Base-by-base conservation (phyloP, 2,797 vertebrate genomes). In the Chaenodraco wilsoni region DNA sequence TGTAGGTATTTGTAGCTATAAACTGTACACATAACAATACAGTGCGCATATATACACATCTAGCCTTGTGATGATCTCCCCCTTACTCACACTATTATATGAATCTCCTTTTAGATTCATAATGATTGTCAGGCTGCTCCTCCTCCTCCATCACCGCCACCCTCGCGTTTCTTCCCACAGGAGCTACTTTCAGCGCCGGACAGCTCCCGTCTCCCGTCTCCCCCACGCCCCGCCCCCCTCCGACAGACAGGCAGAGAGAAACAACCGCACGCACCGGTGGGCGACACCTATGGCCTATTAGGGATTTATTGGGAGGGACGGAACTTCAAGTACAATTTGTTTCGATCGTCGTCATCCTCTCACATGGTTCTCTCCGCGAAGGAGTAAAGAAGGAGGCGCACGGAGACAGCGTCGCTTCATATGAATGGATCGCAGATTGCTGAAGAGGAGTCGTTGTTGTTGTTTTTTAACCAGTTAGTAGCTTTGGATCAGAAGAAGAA, bases 231-330 rank as follows among this genome's bases (percentile, higher is more conserved):
- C 93, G 82, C 94, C 94, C 93, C 84, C 83, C 75, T 74, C 69
- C 68, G 48, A 50, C 61, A 93, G 95, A 95, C 91, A 90, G 95
- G 93, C 94, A 91, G 82, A 5, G 57, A 52, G 73, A 68, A 89
- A 84, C 94, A 94, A 94, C 85, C 93, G 90, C 92, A 81, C 89
- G 58, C 85, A 9, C 58, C 37, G 58, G 81, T 83, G 87, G 85
- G 86, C 83, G 81, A 91, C 89, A 67, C 82, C 84, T 66, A 66
- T 83, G 79, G 74, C 86, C 86, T 81, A 79, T 87, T 72, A 66
- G 69, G 73, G 48, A 54, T 76, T 81, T 33, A 74, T 37, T 68
- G 86, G 84, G 91, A 87, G 88, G 84, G 90, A 86, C 87, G 78
- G 84, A 87, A 88, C 81, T 90, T 76, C 37, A 33, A 44, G 70